Conservation (phyloP, 2,113 vertebrate genomes). For the Rousettus leschenaultii region DNA sequence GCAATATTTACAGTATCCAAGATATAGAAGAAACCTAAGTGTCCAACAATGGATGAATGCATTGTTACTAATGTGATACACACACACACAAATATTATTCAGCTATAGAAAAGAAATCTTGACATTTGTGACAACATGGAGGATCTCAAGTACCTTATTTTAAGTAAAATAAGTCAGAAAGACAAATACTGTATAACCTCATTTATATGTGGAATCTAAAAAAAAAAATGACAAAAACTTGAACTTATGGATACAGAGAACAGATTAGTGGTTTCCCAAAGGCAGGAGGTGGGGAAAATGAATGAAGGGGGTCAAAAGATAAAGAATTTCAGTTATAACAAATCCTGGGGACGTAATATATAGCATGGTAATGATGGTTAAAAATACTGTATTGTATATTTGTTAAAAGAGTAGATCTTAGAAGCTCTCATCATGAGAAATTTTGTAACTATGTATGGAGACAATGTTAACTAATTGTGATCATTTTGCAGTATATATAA, state of each 20-base stretch:
- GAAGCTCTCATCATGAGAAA: neutral
- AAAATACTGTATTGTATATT: neutral
- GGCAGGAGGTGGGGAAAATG: neutral
- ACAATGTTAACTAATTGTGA: neutral
- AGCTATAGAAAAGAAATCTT: neutral
- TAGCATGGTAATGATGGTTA: neutral
- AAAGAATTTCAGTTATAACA: neutral
- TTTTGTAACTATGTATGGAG: neutral
- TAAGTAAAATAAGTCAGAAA: neutral
- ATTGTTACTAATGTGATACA: neutral
- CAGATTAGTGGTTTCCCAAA: neutral
- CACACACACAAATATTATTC: neutral
- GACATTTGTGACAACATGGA: neutral
- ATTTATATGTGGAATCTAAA: neutral
- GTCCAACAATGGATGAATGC: neutral
- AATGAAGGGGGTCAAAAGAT: neutral
- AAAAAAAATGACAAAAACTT: neutral
- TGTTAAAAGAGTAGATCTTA: neutral
- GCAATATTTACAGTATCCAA: neutral
- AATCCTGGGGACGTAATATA: neutral
- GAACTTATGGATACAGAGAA: neutral
- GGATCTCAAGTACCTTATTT: neutral
- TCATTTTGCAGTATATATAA: neutral
- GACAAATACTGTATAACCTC: neutral
- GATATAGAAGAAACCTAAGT: neutral